Base-by-base conservation (phyloP, 2,797 vertebrate genomes). In the Chelon auratus region DNA sequence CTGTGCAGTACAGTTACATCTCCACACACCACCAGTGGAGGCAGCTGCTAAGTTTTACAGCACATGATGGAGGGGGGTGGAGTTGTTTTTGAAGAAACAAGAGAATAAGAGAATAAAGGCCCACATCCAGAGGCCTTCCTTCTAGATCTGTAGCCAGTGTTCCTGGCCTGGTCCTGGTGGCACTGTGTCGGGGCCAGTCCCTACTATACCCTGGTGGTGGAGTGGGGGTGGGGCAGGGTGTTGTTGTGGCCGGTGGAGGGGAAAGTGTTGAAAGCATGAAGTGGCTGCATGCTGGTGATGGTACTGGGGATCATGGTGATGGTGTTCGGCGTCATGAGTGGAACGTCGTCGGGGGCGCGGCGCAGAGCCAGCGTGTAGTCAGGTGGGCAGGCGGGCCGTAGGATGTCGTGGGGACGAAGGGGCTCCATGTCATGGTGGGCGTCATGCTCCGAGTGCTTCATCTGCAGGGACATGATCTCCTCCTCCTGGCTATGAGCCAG, bases 151-250 rank as follows among this genome's bases (percentile, higher is more conserved):
- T 47, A 26, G 87, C 85, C 83, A 73, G 80, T 65, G 66, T 56
- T 77, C 67, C 78, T 69, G 73, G 83, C 67, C 78, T 69, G 73
- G 83, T 84, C 86, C 74, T 36, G 71, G 82, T 81, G 84, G 82
- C 56, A 70, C 81, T 80, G 84, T 81, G 81, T 66, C 12, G 50
- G 30, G 82, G 72, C 60, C 66, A 78, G 72, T 86, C 90, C 72
- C 82, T 92, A 96, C 96, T 97, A 97, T 97, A 97, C 97, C 71
- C 96, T 93, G 75, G 97, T 97, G 85, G 97, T 98, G 86, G 96
- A 97, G 92, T 97, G 97, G 69, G 96, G 96, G 74, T 97, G 97
- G 72, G 97, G 97, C 76, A 97, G 90, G 79, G 96, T 97, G 95
- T 97, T 97, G 95, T 97, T 97, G 92, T 97, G 96, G 83, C 96